Evolutionary conservation across 1,140 invertebrate genomes (phyloP).

Genomic region (Hetaerina americana): DNA sequence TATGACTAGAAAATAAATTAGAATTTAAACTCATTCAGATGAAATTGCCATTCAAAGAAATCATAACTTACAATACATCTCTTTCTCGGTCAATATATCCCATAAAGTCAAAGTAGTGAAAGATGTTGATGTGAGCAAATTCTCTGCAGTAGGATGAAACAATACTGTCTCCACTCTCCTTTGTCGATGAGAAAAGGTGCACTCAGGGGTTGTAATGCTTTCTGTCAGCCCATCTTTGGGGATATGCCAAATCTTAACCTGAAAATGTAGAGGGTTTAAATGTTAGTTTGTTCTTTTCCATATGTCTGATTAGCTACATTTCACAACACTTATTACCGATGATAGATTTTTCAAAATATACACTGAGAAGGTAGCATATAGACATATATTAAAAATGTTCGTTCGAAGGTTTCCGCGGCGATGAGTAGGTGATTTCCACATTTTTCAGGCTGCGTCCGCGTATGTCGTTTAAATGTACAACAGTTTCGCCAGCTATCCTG

Average conservation of each 20-base stretch:
- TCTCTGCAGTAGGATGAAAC: slow-evolving; percentile 79
- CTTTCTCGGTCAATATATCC: slow-evolving; percentile 70
- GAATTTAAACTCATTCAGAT: not conserved
- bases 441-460: too few species aligned
- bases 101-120: slow-evolving; percentile 71
- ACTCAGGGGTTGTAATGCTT: slow-evolving; percentile 64
- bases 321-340: not conserved
- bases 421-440: too few species aligned
- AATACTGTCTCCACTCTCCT: slow-evolving; percentile 70
- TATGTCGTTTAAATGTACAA: too few species aligned
- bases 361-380: too few species aligned
- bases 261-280: slow-evolving; percentile 14
- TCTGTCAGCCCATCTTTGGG: slow-evolving; percentile 63
- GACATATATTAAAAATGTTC: too few species aligned
- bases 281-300: not conserved
- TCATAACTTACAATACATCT: slow-evolving; percentile 53
- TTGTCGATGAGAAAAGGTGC: slow-evolving; percentile 65
- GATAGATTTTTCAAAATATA: too few species aligned
- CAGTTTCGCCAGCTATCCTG: too few species aligned
- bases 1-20: not conserved
- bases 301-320: not conserved
- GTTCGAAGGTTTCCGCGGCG: too few species aligned
- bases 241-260: slow-evolving; percentile 79
- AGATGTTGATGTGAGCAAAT: slow-evolving; percentile 65
- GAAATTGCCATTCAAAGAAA: not conserved